phyloP scores from a whole-genome alignment of 2,888 invertebrate genomes.

The Torymus texanus region DNA sequence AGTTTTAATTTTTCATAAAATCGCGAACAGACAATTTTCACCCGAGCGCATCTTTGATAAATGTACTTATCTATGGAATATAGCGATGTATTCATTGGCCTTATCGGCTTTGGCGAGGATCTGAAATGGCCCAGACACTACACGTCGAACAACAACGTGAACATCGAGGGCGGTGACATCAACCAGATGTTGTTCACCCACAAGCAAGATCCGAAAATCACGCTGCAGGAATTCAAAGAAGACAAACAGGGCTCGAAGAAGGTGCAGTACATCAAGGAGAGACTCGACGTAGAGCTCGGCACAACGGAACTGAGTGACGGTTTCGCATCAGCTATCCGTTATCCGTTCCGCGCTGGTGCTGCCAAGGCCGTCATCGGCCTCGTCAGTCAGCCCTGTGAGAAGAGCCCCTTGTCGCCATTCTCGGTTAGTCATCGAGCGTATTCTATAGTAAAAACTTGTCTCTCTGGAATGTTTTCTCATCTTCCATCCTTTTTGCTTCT shows the following conservation, averaged over 20 bases:
- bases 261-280: constrained; percentile 68
- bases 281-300: constrained; percentile 77
- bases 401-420: constrained; percentile 74
- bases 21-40: too few species aligned
- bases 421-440: constrained; percentile 74
- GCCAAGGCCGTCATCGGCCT: constrained; percentile 84
- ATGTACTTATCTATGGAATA: constrained; percentile 11
- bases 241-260: constrained; percentile 60
- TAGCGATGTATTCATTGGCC: constrained; percentile 79
- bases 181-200: constrained; percentile 70
- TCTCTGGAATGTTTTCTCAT: background rate
- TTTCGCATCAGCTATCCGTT: constrained; percentile 79
- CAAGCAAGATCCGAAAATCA: constrained; percentile 65
- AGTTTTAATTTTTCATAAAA: constrained; percentile 62
- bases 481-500: constrained; percentile 56
- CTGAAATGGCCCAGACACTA: constrained; percentile 78
- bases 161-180: constrained; percentile 76
- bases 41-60: too few species aligned
- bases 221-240: constrained; percentile 66
- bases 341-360: constrained; percentile 87
- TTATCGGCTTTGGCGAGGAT: constrained; percentile 79
- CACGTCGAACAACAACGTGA: constrained; percentile 77
- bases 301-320: constrained; percentile 76
- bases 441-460: background rate
- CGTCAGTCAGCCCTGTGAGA: constrained; percentile 79